Conservation (phyloP, 2,113 vertebrate species). For the Dunckerocampus dactyliophorus region DNA sequence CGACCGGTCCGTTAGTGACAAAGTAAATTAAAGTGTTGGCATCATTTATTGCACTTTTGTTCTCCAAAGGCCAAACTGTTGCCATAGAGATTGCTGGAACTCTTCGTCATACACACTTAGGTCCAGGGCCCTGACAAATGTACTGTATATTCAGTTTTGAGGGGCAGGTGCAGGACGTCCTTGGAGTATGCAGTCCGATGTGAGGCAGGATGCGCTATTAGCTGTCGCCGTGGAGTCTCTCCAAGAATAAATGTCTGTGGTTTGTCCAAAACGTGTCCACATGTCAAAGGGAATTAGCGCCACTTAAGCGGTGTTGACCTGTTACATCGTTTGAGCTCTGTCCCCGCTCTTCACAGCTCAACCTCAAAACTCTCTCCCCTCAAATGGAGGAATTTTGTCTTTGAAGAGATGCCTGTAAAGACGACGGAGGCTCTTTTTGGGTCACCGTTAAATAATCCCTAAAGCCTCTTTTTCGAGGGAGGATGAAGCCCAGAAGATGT, state of each 20-base stretch:
- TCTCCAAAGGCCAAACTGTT: constrained; percentile 50
- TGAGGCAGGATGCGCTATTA: constrained; percentile 25
- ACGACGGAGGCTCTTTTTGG: constrained; percentile 48
- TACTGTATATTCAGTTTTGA: too few relatives aligned
- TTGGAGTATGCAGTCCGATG: constrained; percentile 21
- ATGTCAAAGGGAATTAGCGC: constrained; percentile 53
- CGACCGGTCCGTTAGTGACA: constrained; percentile 45
- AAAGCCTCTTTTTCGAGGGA: constrained; percentile 52
- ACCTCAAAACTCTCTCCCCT: constrained; percentile 42
- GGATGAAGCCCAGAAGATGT: constrained; percentile 48
- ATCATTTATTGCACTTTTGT: constrained; percentile 43
- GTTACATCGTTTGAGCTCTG: constrained; percentile 39
- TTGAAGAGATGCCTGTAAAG: constrained; percentile 32
- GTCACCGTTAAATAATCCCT: constrained; percentile 66
- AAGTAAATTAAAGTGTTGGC: constrained; percentile 34
- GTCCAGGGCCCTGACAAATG: too few relatives aligned
- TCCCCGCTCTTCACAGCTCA: constrained; percentile 25
- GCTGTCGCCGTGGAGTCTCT: constrained; percentile 13
- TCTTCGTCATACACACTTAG: background rate
- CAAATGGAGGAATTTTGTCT: constrained; percentile 42
- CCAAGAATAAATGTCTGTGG: constrained; percentile 35
- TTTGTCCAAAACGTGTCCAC: constrained; percentile 49
- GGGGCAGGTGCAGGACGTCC: constrained; percentile 42
- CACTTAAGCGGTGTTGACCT: constrained; percentile 43
- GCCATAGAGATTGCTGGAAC: constrained; percentile 22